Evolutionary conservation across 2,797 vertebrate species (phyloP).

Genomic region (Arnoldichthys spilopterus): DNA sequence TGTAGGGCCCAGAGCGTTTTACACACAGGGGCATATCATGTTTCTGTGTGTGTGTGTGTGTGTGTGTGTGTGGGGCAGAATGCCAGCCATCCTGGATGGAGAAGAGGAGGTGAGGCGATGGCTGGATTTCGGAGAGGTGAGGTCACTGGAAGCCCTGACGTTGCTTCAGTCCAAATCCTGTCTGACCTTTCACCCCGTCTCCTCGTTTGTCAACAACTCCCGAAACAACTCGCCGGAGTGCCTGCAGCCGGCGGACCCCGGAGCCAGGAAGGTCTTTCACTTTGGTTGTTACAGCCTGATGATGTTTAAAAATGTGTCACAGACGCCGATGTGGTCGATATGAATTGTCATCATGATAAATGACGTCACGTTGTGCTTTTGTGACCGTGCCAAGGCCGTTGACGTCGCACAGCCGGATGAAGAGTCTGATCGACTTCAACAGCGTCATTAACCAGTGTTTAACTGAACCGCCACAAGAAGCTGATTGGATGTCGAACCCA

Average conservation of each 20-base stretch:
- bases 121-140: conserved; percentile 90
- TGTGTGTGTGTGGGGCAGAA: conserved; percentile 73
- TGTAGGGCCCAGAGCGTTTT: too few relatives aligned
- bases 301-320: neutral
- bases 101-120: conserved; percentile 90
- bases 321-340: too few relatives aligned
- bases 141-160: conserved; percentile 86
- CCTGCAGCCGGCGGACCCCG: conserved; percentile 78
- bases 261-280: conserved; percentile 77
- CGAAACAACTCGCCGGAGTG: conserved; percentile 88
- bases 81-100: conserved; percentile 94
- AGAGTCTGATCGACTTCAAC: too few relatives aligned
- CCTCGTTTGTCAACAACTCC: conserved; percentile 87
- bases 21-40: too few relatives aligned
- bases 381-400: too few relatives aligned
- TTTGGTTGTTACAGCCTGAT: neutral
- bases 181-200: conserved; percentile 89
- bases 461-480: too few relatives aligned
- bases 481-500: too few relatives aligned
- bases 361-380: too few relatives aligned
- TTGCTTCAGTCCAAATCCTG: conserved; percentile 86
- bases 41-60: neutral
- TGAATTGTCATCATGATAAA: too few relatives aligned
- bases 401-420: too few relatives aligned
- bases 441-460: too few relatives aligned